Evolutionary conservation across 2,797 vertebrate species (phyloP), one percentile per base, ranked within the genome.

Genomic region (Leucoraja ocellata): DNA sequence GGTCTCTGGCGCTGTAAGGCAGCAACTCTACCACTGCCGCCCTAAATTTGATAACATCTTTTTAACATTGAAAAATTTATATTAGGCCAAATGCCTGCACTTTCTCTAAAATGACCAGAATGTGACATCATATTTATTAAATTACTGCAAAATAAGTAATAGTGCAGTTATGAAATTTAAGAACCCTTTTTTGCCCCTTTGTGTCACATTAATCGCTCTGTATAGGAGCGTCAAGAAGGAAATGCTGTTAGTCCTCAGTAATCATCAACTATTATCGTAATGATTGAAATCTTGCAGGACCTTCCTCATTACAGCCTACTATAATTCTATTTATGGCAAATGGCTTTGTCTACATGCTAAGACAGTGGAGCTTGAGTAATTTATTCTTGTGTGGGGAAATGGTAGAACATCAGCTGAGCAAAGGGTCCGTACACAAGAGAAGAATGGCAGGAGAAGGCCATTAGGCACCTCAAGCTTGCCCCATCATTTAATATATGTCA

Each of bases 241-340:
- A 92, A 76, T 58, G 18, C 68, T 54, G 71, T 76, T 92, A 46
- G 73, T 92, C 90, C 28, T 74, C 71, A 76, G 4, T 76, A 74
- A 8, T 92, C 11, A 54, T 39, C 39, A 54, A 54, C 76, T 76
- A 58, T 92, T 92, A 76, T 32, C 68, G 36, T 90, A 90, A 90
- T n/a, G 63, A 68, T 68, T 90, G 86, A 90, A 90, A 90, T 90
- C 61, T 18, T 90, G 32, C 86, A 90, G 86, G 32, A 39, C 86
- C 2, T 54, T 71, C 46, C 54, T 84, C 81, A 61, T 61, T 68
- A 63, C 7, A 68, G 32, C n/a, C 14, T 36, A 68, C 90, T 54
- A 10, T 73, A 76, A 73, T 25, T 23, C 39, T 92, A 58, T 76
- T 92, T 6, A 2, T 74, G 39, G 63, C 32, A 46, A 71, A 58